Evolutionary conservation across 2,113 vertebrate species (phyloP).

Genomic region (Otus sunia): DNA sequence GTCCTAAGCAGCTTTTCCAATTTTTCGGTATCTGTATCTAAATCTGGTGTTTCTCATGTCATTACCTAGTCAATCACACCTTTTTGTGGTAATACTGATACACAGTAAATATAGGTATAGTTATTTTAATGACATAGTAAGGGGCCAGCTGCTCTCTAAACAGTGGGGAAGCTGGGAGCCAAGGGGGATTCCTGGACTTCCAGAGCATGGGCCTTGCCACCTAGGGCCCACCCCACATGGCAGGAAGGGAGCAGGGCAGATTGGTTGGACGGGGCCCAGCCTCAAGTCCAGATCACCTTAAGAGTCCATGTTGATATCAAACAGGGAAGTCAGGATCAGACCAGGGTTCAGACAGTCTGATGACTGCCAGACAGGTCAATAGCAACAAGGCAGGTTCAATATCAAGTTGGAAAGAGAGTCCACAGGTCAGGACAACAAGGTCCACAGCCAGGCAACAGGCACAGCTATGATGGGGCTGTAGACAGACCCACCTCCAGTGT

Average conservation of each 20-base stretch:
- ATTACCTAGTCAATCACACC: background rate
- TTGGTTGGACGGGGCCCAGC: background rate
- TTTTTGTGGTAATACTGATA: background rate
- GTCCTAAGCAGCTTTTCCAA: background rate
- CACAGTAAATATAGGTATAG: background rate
- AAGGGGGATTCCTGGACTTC: background rate
- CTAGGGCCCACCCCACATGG: background rate
- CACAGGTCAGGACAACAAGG: background rate
- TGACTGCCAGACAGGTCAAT: background rate
- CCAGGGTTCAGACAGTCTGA: background rate
- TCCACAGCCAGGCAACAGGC: background rate
- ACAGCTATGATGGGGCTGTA: background rate
- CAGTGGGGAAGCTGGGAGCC: background rate
- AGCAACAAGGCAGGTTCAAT: background rate
- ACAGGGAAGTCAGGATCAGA: background rate
- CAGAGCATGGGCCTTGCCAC: background rate
- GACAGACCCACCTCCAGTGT: background rate
- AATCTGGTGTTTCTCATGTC: background rate
- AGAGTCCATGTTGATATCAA: background rate
- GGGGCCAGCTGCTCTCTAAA: background rate
- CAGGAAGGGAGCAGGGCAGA: background rate
- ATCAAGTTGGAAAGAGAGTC: background rate
- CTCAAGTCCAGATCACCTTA: rapidly evolving
- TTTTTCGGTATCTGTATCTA: background rate
- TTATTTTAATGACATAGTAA: background rate